phyloP scores from a whole-genome alignment of 2,888 invertebrate genomes.

The Brenthis daphne region DNA sequence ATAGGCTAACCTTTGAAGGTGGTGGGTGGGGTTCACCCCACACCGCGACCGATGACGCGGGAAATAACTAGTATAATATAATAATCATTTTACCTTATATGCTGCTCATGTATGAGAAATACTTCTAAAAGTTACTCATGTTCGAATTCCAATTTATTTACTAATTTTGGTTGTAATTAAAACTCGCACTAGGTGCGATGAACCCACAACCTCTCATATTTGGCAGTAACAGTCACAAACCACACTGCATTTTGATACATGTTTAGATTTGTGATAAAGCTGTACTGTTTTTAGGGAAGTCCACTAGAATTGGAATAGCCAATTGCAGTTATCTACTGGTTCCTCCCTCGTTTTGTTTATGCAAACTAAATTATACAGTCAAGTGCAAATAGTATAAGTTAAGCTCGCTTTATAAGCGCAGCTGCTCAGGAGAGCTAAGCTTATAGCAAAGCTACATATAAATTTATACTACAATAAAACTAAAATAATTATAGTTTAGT shows the following conservation, averaged over 20 bases:
- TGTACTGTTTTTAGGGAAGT: conserved; percentile 1
- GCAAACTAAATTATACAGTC: conserved; percentile 19
- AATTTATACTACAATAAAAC: conserved; percentile 5
- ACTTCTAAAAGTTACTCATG: no score
- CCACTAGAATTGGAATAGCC: conserved; percentile 3
- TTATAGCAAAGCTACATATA: neutral
- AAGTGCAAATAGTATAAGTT: conserved; percentile 19
- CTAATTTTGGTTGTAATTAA: no score
- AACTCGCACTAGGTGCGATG: no score
- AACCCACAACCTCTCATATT: no score
- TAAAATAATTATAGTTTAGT: neutral
- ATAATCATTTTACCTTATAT: no score
- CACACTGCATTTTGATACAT: neutral
- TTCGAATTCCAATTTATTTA: no score
- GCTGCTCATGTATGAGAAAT: no score
- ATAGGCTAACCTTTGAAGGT: no score
- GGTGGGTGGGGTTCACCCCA: no score
- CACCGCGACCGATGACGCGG: no score
- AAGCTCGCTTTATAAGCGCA: conserved; percentile 18
- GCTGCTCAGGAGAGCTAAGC: conserved; percentile 18
- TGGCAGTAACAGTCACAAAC: neutral
- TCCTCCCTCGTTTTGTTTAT: conserved; percentile 20
- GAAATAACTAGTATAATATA: no score
- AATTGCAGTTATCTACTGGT: conserved; percentile 16
- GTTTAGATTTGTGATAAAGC: neutral